Percentiles rank a stretch among this genome's conserved stretches.
These are phyloP conservation scores for Ophioderma brevispina DNA, from an alignment of 35 echinoderm and acorn worm species.

Conservation along the genomic window DNA sequence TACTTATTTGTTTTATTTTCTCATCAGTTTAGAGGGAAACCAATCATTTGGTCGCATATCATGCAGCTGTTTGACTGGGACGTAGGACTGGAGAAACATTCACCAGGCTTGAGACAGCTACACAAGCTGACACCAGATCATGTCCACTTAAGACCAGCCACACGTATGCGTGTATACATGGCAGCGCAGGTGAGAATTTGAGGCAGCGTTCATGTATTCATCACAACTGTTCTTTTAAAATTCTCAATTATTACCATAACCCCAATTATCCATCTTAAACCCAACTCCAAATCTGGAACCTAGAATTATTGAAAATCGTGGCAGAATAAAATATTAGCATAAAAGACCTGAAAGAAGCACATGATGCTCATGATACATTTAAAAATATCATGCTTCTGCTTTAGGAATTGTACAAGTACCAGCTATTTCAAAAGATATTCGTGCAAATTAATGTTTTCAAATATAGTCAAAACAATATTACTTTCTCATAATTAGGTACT, in stretches of 20 bases:
- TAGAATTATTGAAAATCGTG: too few species aligned
- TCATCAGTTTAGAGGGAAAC: conserved; percentile 36
- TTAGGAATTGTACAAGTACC: too few species aligned
- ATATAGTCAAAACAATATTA: too few species aligned
- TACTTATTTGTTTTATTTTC: background rate
- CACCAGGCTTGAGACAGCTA: conserved; percentile 41
- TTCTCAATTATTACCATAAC: background rate
- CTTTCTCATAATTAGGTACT: conserved; percentile 17
- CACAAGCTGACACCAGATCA: conserved; percentile 51
- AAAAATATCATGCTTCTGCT: too few species aligned
- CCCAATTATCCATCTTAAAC: background rate
- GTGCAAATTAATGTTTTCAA: too few species aligned
- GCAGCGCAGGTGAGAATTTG: conserved; percentile 26
- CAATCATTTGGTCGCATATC: conserved; percentile 13
- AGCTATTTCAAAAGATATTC: too few species aligned
- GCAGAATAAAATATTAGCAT: too few species aligned
- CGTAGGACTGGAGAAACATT: background rate
- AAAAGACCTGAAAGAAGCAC: too few species aligned
- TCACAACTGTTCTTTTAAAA: too few species aligned
- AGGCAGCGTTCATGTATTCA: too few species aligned
- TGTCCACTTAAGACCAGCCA: conserved; percentile 49
- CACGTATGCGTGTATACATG: conserved; percentile 52
- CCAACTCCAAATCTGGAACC: too few species aligned
- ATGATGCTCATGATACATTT: too few species aligned
- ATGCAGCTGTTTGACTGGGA: conserved; percentile 31